Conservation (phyloP, 1,140 invertebrate genomes). For the Ganaspis sp. region DNA sequence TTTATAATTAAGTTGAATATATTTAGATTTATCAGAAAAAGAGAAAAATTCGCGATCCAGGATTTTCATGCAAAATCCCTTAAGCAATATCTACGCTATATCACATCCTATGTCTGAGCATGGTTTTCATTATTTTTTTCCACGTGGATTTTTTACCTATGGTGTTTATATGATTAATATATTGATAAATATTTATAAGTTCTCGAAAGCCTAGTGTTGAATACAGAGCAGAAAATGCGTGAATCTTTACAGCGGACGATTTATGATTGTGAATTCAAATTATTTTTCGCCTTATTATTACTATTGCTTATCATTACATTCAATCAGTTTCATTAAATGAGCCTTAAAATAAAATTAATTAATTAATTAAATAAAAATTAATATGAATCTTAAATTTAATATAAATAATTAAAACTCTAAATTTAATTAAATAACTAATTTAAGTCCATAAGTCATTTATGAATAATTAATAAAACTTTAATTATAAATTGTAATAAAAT, state of each 20-base stretch:
- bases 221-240: background rate
- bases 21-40: constrained; percentile 39
- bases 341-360: no score
- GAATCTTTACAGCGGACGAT: constrained; percentile 19
- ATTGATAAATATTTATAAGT: constrained; percentile 46
- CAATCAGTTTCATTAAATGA: no score
- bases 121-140: constrained; percentile 7
- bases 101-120: constrained; percentile 74
- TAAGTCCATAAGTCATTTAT: no score
- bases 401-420: no score
- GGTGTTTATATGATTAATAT: constrained; percentile 18
- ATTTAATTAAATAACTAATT: no score
- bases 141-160: constrained; percentile 53
- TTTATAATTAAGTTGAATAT: constrained; percentile 39
- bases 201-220: background rate
- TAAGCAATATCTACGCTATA: constrained; percentile 71
- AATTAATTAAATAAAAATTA: no score
- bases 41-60: constrained; percentile 53
- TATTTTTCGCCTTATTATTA: background rate
- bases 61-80: constrained; percentile 69
- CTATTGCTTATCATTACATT: background rate
- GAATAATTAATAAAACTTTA: no score
- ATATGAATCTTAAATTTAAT: no score
- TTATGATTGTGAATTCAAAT: constrained; percentile 10
- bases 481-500: no score